Evolutionary conservation across 2,797 vertebrate genomes (phyloP).

Genomic region (Neosilurus hyrtlii): DNA sequence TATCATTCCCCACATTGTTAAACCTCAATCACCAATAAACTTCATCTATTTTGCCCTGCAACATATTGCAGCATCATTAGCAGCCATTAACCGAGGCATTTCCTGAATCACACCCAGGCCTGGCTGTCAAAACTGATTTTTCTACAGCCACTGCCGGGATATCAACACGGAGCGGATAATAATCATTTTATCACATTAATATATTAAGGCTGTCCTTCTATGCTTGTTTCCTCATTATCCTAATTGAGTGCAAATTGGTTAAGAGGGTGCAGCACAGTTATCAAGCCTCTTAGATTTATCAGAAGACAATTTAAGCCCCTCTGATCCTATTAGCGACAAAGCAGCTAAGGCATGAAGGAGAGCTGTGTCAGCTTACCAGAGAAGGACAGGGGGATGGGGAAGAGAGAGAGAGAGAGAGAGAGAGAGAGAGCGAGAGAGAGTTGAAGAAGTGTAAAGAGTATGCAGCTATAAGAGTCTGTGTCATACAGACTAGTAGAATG

Average conservation of each 20-base stretch:
- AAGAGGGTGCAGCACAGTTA: conserved; percentile 84
- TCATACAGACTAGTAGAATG: not conserved
- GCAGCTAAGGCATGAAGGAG: conserved; percentile 85
- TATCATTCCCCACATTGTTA: not conserved
- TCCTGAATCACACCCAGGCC: not conserved
- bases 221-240: conserved; percentile 90
- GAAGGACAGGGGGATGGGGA: conserved; percentile 58
- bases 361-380: conserved; percentile 87
- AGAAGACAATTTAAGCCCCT: conserved; percentile 86
- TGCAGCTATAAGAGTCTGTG: not conserved
- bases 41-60: not conserved
- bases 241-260: conserved; percentile 93
- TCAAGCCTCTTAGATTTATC: conserved; percentile 90
- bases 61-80: not conserved
- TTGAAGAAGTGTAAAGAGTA: not conserved
- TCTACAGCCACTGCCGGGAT: conserved; percentile 2
- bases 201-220: conserved; percentile 89
- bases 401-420: not conserved
- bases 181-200: conserved; percentile 91
- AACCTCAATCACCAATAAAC: not conserved
- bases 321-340: conserved; percentile 87
- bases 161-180: conserved; percentile 65
- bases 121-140: conserved; percentile 26
- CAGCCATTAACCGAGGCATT: not conserved
- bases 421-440: not conserved